Evolutionary conservation across 2,113 vertebrate species (phyloP), one percentile per base, ranked within the genome.

Genomic region (Channa argus): DNA sequence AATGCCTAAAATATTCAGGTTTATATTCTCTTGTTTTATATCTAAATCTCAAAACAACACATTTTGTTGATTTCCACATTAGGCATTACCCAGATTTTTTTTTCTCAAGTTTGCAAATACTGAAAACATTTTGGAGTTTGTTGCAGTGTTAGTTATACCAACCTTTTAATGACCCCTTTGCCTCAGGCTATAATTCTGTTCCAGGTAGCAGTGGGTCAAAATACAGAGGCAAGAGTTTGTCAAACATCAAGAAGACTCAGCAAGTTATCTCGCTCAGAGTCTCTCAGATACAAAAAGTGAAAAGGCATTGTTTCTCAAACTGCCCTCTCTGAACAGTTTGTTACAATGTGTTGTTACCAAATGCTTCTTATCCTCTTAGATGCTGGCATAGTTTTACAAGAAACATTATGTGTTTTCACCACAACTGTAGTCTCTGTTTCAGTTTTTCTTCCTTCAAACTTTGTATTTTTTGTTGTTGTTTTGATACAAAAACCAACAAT

Each of bases 1-100:
- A 84, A 79, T 84, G 87, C 90, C 85, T 90, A 89, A 24, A 86
- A 55, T 5, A 67, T 38, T 79, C 34, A n/a, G 72, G 84, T 85
- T 90, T 81, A 24, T 87, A 77, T 79, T 63, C n/a, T 84, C 53
- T 64, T 83, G 45, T 90, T 86, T 89, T 85, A 60, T 87, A 84
- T 78, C 47, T 44, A 68, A 69, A 83, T 54, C 55, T 53, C 47
- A 49, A 74, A 70, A 63, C 63, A 54, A 3, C 37, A 24, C 49
- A 63, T 80, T 84, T 79, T 80, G 44, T 24, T 41, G 56, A 62
- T 37, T 49, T n/a, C n/a, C 67, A 10, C 36, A 6, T 47, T 8
- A 12, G 14, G 3, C 24, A 24, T 24, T 24, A 24, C 24, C 24
- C 24, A 24, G 24, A 24, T 24, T 24, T 24, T 24, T 24, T 24